A percentile compares a stretch with the other conserved stretches of the same genome.
Conservation (phyloP, 1,140 invertebrate genomes). For the Carcinoscorpius rotundicauda region DNA sequence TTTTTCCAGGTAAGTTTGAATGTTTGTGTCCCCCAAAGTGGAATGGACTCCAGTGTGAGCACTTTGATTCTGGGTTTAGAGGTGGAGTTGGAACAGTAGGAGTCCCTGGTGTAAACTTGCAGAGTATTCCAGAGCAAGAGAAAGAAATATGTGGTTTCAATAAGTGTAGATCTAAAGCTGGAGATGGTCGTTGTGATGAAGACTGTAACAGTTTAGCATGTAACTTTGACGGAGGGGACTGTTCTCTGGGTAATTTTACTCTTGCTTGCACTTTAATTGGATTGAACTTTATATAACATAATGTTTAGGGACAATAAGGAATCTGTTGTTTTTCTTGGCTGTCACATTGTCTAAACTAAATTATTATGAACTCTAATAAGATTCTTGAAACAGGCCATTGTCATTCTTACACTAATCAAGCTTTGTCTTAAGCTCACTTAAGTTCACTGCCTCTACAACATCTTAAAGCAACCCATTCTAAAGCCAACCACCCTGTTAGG, state of each 20-base stretch:
- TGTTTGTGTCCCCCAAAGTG: slow-evolving; percentile 76
- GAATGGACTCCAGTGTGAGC: slow-evolving; percentile 75
- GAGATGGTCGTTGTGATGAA: slow-evolving; percentile 70
- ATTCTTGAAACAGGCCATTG: no score
- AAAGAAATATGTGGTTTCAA: slow-evolving; percentile 58
- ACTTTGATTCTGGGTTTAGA: slow-evolving; percentile 38
- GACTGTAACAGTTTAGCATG: slow-evolving; percentile 90
- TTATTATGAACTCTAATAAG: no score
- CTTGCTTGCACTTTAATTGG: no score
- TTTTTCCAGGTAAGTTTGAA: slow-evolving; percentile 26
- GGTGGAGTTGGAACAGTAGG: slow-evolving; percentile 46
- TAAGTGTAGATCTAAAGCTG: slow-evolving; percentile 65
- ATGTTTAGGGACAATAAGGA: background rate
- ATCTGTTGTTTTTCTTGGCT: background rate
- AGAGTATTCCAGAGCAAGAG: slow-evolving; percentile 43
- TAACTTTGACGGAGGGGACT: slow-evolving; percentile 91
- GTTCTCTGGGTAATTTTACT: slow-evolving; percentile 53
- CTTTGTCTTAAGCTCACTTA: no score
- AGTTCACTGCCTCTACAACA: no score
- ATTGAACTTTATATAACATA: no score
- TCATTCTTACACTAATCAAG: no score
- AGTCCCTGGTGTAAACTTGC: slow-evolving; percentile 2
- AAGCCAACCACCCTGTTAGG: no score
- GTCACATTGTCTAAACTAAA: background rate
- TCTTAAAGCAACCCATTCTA: no score